Percentiles rank a stretch among this genome's conserved stretches.
These are phyloP conservation scores for Catostylus mosaicus DNA, from an alignment of 30 jellyfish, hydroid and myxozoan genomes.

Conservation along the genomic window DNA sequence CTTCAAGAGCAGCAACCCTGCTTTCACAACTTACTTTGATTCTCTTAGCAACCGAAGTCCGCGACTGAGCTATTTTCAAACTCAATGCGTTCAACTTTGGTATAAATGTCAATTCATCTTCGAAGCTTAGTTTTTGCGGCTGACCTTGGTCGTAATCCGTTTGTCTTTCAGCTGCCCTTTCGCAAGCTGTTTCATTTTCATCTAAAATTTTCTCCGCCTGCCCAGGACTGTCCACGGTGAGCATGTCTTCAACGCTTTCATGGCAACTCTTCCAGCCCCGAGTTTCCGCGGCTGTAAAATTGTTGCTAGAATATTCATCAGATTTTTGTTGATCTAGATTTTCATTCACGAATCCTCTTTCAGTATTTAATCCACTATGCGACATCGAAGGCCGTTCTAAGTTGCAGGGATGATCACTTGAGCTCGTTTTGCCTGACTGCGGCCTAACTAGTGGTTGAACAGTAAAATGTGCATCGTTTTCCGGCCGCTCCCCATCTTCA, in stretches of 20 bases:
- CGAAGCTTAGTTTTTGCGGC: conserved; percentile 81
- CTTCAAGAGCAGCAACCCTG: conserved; percentile 67
- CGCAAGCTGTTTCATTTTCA: conserved; percentile 9
- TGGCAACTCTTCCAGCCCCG: background rate
- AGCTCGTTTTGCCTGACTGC: background rate
- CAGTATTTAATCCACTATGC: background rate
- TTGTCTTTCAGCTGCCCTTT: conserved; percentile 36
- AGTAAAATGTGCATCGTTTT: conserved; percentile 23
- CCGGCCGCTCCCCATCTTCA: background rate
- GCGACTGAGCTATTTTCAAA: conserved; percentile 73
- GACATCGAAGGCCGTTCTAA: conserved; percentile 3
- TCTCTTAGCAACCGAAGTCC: conserved; percentile 57
- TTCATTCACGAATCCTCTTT: background rate
- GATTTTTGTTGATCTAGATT: background rate
- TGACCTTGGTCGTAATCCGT: conserved; percentile 50
- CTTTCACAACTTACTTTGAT: conserved; percentile 58
- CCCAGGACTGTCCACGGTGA: background rate
- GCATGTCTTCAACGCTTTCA: background rate
- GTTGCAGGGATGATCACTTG: background rate
- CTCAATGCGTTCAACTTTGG: conserved; percentile 84
- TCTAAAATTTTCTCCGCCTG: background rate
- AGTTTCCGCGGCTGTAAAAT: background rate
- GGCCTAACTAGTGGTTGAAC: conserved; percentile 38
- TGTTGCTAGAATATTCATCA: background rate
- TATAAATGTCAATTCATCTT: conserved; percentile 75